These are phyloP conservation scores for Calypte anna DNA, from an alignment of 2,113 vertebrate genomes.

Conservation along the genomic window DNA sequence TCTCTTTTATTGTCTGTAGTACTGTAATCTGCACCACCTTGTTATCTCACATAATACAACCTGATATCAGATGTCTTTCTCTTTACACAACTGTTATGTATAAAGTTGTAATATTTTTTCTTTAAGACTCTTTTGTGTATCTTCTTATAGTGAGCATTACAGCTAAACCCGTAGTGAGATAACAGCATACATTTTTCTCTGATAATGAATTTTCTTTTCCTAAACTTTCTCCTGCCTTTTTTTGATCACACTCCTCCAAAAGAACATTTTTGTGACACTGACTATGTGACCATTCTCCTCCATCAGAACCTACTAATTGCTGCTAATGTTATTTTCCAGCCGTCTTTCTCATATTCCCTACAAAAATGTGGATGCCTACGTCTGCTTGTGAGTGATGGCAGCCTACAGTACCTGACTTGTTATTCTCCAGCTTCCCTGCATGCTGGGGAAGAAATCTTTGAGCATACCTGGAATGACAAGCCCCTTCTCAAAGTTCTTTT, in stretches of 20 bases:
- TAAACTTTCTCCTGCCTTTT: not conserved
- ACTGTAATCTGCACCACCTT: not conserved
- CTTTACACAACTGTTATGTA: not conserved
- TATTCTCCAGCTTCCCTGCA: not conserved
- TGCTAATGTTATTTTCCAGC: not conserved
- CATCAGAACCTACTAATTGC: not conserved
- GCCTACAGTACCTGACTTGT: not conserved
- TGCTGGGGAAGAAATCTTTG: not conserved
- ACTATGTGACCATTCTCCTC: not conserved
- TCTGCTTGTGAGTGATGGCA: not conserved
- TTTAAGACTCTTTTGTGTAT: not conserved
- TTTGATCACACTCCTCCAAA: not conserved
- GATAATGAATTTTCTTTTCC: not conserved
- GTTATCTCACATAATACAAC: not conserved
- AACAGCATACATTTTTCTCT: not conserved
- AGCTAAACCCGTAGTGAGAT: not conserved
- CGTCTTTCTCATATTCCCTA: not conserved
- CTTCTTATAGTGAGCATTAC: not conserved
- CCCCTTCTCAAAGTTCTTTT: not conserved
- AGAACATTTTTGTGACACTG: not conserved
- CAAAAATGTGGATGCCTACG: not conserved
- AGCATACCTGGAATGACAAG: not conserved
- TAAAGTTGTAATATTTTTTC: not conserved
- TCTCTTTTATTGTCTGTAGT: not conserved
- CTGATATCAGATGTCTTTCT: not conserved